These are phyloP conservation scores for Drosophila borealis DNA, from an alignment of 2,888 invertebrate genomes.

Conservation along the genomic window DNA sequence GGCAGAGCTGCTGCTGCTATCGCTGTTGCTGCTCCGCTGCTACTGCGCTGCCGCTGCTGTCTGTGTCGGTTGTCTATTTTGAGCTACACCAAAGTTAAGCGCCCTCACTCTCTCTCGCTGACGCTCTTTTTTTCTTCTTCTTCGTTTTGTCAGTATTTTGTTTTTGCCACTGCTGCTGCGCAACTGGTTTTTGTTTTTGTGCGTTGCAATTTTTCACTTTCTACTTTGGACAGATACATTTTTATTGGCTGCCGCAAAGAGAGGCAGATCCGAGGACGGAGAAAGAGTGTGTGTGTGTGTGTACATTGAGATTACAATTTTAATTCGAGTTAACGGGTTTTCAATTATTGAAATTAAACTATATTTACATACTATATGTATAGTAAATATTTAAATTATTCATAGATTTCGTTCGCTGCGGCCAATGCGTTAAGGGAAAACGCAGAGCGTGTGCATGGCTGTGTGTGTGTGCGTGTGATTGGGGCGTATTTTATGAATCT, in stretches of 20 bases:
- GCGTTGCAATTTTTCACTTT: conserved; percentile 46
- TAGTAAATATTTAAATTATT: conserved; percentile 4
- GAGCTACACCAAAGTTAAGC: conserved; percentile 4
- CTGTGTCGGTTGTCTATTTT: neutral
- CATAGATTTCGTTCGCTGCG: conserved; percentile 3
- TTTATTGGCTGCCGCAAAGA: neutral
- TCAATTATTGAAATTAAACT: conserved; percentile 6
- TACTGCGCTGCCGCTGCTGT: neutral
- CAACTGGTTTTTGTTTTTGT: conserved; percentile 35
- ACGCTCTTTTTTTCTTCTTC: neutral
- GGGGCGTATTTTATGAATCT: conserved; percentile 56
- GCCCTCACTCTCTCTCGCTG: conserved; percentile 1
- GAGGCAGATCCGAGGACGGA: neutral
- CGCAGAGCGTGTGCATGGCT: neutral
- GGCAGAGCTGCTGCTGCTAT: conserved; percentile 1
- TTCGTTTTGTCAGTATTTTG: conserved; percentile 2
- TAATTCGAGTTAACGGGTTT: conserved; percentile 17
- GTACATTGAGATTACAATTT: neutral
- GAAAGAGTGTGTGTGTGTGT: neutral
- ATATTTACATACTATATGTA: neutral
- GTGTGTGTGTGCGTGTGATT: neutral
- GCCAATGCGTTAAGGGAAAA: neutral
- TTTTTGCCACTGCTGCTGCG: conserved; percentile 28
- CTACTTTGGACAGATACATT: conserved; percentile 39
- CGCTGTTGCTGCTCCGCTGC: conserved; percentile 17